Evolutionary conservation across 2,888 invertebrate genomes (phyloP).

Genomic region (Tricholauxania praeusta): DNA sequence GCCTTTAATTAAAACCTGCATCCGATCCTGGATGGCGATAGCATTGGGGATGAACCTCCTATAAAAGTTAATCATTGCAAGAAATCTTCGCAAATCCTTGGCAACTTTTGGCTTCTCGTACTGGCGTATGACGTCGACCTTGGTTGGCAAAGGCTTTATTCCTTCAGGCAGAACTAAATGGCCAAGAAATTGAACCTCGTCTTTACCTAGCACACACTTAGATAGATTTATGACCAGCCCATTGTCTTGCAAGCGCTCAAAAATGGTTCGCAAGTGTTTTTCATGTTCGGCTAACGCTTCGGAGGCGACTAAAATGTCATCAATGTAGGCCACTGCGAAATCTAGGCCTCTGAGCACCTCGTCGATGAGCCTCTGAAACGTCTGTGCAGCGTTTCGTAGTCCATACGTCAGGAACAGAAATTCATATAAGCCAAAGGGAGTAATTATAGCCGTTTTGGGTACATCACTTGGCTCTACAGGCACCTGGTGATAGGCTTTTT

Average conservation of each 20-base stretch:
- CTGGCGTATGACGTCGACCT: too few relatives aligned
- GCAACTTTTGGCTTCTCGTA: constrained; percentile 7
- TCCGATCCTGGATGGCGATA: constrained; percentile 1
- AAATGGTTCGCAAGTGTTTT: constrained; percentile 41
- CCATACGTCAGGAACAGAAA: constrained; percentile 39
- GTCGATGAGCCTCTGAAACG: constrained; percentile 40
- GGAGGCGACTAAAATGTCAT: constrained; percentile 49
- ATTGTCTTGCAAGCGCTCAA: constrained; percentile 44
- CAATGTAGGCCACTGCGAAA: constrained; percentile 33
- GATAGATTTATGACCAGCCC: constrained; percentile 46
- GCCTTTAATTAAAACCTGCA: constrained; percentile 21
- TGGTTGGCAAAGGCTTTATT: too few relatives aligned
- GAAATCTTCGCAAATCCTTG: constrained; percentile 7
- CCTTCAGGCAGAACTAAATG: too few relatives aligned
- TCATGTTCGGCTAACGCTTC: constrained; percentile 41
- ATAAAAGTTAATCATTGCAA: background rate
- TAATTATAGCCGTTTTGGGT: constrained; percentile 36
- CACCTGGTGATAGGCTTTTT: constrained; percentile 32
- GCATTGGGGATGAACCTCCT: background rate
- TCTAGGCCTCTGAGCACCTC: constrained; percentile 20
- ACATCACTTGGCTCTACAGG: constrained; percentile 22
- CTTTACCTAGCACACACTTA: constrained; percentile 30
- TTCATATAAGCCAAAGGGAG: constrained; percentile 38
- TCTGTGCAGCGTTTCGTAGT: constrained; percentile 37
- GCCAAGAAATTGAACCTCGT: too few relatives aligned